Base-by-base conservation (phyloP, 2,797 vertebrate genomes). In the Tokudaia tokunoshimensis region DNA sequence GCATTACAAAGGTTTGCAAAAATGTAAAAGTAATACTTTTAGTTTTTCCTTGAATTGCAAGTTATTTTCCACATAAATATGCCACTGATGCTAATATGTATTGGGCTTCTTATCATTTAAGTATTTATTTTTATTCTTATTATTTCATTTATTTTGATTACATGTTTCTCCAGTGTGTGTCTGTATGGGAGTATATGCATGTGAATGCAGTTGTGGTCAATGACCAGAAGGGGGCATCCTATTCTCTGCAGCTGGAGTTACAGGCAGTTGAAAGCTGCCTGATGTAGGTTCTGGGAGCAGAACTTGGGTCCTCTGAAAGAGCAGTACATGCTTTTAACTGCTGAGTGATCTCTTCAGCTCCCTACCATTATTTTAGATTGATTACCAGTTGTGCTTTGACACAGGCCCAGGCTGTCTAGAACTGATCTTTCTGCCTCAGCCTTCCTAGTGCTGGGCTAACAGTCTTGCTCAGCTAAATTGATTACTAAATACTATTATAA, bases 401-500 rank as follows among this genome's bases (percentile, higher is more conserved):
- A 55, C 20, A 67, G 26, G 31, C 1, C 44, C 31, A 50, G 44
- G 31, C 44, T 70, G 15, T 50, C 47, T 52, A 7, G 47, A 70
- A 50, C 29, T 31, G 59, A 29, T 44, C 24, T 41, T 83, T 41
- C 55, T 61, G 11, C 31, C 31, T n/a, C 15, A 47, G 59, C 37
- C 24, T 63, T 22, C 81, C 0, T 1, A 47, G 61, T 47, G 41
- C 61, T n/a, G 4, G 82, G 11, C 34, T 84, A 29, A 22, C 29
- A 67, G 44, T 22, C 44, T 50, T 50, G 44, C 26, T 34, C 61
- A n/a, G 61, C 31, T 67, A 47, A 50, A 50, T 50, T 31, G 44
- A 67, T 67, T 47, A 67, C 44, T 92, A 81, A 94, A 80, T 84
- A 75, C n/a, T 85, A 85, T 87, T 96, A 87, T 70, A 94, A 96